Conservation (phyloP, 2,888 invertebrate genomes). For the Heliconius hortense region DNA sequence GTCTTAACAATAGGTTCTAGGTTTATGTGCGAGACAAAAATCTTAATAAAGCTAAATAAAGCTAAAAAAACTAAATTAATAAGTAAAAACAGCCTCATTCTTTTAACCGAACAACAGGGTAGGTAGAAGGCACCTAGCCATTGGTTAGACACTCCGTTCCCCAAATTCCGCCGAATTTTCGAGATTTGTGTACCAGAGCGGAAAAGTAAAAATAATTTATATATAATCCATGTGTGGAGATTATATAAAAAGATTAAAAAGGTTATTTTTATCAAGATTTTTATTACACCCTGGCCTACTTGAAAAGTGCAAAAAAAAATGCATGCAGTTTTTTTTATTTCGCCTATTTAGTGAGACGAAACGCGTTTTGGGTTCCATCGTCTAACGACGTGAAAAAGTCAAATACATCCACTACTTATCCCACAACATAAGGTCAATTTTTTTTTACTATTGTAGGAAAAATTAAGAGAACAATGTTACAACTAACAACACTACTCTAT, state of each 20-base stretch:
- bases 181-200: neutral
- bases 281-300: no score
- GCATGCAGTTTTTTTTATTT: neutral
- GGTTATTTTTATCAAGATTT: no score
- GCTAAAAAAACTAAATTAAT: no score
- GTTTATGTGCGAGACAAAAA: no score
- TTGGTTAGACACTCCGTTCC: neutral
- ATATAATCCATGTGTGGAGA: neutral
- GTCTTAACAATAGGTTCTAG: no score
- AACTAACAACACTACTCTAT: neutral
- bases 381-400: no score
- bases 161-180: neutral
- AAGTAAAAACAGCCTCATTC: neutral
- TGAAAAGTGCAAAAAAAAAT: no score
- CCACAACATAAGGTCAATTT: no score
- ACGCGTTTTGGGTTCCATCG: neutral
- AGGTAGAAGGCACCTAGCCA: neutral
- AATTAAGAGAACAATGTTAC: neutral
- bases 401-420: no score
- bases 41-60: no score
- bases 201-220: neutral
- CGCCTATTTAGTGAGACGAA: neutral
- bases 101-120: neutral
- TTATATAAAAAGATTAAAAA: no score
- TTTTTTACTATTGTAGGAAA: neutral